These are phyloP conservation scores for Halichoerus grypus DNA, from an alignment of 2,113 vertebrate genomes.

Conservation along the genomic window DNA sequence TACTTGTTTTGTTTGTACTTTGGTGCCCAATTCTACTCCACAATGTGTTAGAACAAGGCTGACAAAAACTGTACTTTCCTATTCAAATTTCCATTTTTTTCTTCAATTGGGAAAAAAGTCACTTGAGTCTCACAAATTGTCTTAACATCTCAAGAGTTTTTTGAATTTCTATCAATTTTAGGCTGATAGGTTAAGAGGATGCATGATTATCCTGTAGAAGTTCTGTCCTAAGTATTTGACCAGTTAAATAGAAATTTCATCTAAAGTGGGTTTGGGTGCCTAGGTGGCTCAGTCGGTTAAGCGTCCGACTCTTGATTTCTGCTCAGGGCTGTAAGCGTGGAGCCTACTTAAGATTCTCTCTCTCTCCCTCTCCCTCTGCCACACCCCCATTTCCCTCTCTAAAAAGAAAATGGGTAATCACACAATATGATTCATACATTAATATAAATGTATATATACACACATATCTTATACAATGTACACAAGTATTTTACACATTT, in stretches of 20 bases:
- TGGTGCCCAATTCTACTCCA: background rate
- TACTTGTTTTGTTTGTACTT: background rate
- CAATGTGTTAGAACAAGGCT: background rate
- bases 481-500: background rate
- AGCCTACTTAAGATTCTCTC: background rate
- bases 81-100: background rate
- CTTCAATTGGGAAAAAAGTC: conserved; percentile 36
- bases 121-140: conserved; percentile 17
- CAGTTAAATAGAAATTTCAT: background rate
- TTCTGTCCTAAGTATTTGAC: background rate
- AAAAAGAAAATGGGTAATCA: background rate
- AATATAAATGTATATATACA: background rate
- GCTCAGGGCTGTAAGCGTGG: background rate
- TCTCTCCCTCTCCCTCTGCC: background rate
- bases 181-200: background rate
- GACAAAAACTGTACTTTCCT: background rate
- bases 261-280: background rate
- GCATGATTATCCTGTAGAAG: conserved; percentile 15
- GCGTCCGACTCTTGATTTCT: background rate
- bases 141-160: conserved; percentile 36
- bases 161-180: conserved; percentile 55
- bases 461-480: background rate
- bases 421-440: background rate
- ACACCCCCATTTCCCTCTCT: background rate
- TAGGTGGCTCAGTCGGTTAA: background rate